Evolutionary conservation across 2,113 vertebrate species (phyloP), one percentile per base, ranked within the genome.

Genomic region (Chionomys nivalis): DNA sequence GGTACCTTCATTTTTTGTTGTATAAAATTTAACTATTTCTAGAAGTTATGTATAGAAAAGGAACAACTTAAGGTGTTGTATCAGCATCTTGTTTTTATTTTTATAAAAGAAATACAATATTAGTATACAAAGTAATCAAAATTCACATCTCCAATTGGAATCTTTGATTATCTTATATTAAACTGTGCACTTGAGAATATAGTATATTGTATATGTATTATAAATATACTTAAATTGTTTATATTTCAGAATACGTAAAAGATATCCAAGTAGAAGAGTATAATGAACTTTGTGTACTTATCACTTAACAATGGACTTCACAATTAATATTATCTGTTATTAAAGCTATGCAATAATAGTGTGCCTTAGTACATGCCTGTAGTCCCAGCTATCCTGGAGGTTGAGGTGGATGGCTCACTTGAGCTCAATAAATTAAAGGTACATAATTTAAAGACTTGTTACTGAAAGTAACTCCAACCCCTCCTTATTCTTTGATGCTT

Each of bases 151-250:
- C 91, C 23, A 92, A 0, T 83, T 92, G 82, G 39, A 83, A 36
- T 94, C n/a, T 93, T 33, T 93, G 31, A 47, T 90, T 92, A 85
- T 17, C 12, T 81, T 94, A 93, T 72, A 23, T 96, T 91, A 94
- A 70, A 94, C 11, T 94, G 65, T 91, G 79, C 19, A 76, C 52
- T 93, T 85, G 75, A 52, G 58, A 92, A 90, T 31, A 19, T 73
- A 76, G 2, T 86, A 42, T 79, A 13, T 73, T 85, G 19, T 89
- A 13, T 91, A 1, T 81, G 31, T 93, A 92, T 14, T 26, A 44
- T 93, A 76, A 92, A 75, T 73, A 6, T 68, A 28, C 76, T 93
- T 94, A 93, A 94, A 47, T n/a, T n/a, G 36, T 92, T 91, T 70
- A 24, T 81, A 92, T 94, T 87, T 96, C 63, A 31, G 44, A 85